phyloP scores from a whole-genome alignment of 2,113 vertebrate genomes.

The Caretta caretta region DNA sequence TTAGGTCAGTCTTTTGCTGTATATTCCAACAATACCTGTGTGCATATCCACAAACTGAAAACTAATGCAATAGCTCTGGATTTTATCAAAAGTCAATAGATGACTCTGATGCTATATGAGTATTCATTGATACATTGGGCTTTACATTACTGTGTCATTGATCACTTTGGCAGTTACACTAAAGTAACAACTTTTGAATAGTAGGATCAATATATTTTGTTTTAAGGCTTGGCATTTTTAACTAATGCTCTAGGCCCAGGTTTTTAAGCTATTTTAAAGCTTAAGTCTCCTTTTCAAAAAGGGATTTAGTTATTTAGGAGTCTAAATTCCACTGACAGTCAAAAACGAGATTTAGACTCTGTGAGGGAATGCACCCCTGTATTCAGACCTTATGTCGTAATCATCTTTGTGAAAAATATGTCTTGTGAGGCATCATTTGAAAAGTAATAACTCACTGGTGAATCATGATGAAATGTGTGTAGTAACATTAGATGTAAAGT shows the following conservation, averaged over 20 bases:
- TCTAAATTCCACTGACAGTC: background rate
- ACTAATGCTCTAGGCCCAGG: background rate
- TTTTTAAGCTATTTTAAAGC: background rate
- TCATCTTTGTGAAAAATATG: background rate
- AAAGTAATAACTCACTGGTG: background rate
- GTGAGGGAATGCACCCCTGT: background rate
- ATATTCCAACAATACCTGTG: background rate
- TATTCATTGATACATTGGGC: accelerated
- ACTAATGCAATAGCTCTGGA: accelerated
- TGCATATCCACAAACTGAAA: background rate
- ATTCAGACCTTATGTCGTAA: background rate
- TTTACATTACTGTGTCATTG: accelerated
- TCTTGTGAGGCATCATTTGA: background rate
- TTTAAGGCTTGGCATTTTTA: background rate
- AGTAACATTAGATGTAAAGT: background rate
- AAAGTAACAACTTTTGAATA: background rate
- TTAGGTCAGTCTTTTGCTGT: background rate
- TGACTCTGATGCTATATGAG: background rate
- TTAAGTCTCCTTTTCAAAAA: too few species aligned
- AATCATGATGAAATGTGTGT: background rate
- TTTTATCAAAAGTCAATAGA: accelerated
- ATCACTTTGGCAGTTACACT: background rate
- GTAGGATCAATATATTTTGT: accelerated
- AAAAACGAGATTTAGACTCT: background rate
- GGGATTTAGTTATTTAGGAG: too few species aligned